These are phyloP conservation scores for Astreopora myriophthalma DNA, from an alignment of 64 coral and sea anemone species.

Conservation along the genomic window DNA sequence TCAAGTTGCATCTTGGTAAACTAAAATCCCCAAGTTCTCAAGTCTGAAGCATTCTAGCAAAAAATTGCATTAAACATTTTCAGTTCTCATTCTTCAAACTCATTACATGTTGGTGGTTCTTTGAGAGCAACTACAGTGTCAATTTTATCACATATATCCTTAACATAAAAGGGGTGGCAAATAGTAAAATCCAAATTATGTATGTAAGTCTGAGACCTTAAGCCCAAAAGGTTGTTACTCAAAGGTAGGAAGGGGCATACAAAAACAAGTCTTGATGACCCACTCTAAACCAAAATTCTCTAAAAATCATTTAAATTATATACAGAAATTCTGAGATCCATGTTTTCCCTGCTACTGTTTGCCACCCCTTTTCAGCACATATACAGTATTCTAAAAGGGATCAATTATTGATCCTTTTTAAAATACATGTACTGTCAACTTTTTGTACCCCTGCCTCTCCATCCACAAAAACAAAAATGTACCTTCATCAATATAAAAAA, in stretches of 20 bases:
- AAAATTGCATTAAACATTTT: not conserved
- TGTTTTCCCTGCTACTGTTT: not conserved
- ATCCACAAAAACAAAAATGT: not conserved
- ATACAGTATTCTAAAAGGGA: not conserved
- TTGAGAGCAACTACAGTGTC: not conserved
- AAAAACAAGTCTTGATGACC: not conserved
- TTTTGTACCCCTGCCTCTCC: not conserved
- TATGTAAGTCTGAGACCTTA: not conserved
- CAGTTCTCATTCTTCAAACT: not conserved
- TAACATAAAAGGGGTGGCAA: not conserved
- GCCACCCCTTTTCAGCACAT: not conserved
- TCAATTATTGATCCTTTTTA: not conserved
- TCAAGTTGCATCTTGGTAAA: too few relatives aligned
- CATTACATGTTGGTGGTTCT: not conserved
- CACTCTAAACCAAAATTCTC: not conserved
- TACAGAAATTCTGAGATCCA: not conserved
- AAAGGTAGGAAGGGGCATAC: not conserved
- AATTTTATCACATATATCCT: not conserved
- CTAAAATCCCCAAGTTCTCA: too few relatives aligned
- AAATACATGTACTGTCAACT: not conserved
- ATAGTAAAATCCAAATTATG: not conserved
- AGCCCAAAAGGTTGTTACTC: not conserved
- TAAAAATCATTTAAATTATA: conserved; percentile 1
- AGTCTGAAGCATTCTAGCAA: not conserved
- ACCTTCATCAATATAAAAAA: not conserved